phyloP scores from a whole-genome alignment of 1,140 invertebrate species.

The Drosophila sturtevanti region DNA sequence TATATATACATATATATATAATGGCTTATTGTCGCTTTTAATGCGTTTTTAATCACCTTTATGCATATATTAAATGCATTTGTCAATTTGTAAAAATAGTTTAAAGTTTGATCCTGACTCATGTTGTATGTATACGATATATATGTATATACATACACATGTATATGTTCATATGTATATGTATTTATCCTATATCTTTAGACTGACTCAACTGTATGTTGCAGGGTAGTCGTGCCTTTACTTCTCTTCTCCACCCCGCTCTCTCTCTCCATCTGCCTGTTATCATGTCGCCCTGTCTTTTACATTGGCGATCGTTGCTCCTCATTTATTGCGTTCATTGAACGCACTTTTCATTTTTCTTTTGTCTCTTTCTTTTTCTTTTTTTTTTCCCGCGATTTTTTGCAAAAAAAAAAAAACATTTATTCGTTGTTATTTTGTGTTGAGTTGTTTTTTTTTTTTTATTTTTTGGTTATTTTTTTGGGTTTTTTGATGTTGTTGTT shows the following conservation, averaged over 20 bases:
- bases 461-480: constrained; percentile 26
- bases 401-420: not conserved
- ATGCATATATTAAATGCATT: no score
- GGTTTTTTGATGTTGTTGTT: no score
- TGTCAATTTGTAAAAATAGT: no score
- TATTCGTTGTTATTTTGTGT: not conserved
- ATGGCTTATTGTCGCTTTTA: no score
- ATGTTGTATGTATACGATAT: no score
- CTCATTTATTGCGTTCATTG: constrained; percentile 64
- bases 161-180: no score
- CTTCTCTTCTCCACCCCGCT: not conserved
- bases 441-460: not conserved
- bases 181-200: not conserved
- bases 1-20: no score
- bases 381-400: constrained; percentile 7
- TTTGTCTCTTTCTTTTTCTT: not conserved
- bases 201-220: constrained; percentile 31
- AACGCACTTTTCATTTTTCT: constrained; percentile 61
- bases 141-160: no score
- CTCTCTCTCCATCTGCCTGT: not conserved
- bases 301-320: constrained; percentile 44
- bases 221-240: constrained; percentile 18
- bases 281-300: constrained; percentile 34
- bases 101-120: no score
- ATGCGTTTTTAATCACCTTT: no score